Evolutionary conservation across 2,113 vertebrate species (phyloP).

Genomic region (Balaenoptera acutorostrata): DNA sequence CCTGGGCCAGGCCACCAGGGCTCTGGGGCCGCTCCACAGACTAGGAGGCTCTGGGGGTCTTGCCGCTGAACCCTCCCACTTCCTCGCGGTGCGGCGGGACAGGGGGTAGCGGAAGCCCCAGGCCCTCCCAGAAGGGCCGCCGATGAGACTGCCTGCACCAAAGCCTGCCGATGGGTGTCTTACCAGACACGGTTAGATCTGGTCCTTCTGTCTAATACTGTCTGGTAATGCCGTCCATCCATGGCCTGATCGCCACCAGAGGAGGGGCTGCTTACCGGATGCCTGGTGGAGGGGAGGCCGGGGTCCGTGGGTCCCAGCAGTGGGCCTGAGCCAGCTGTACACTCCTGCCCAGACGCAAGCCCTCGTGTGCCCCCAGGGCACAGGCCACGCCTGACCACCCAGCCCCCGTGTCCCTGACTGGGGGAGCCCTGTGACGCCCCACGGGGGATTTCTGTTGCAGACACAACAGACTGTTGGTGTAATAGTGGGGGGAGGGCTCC

Average conservation of each 20-base stretch:
- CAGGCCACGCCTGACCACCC: not conserved
- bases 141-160: not conserved
- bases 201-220: slow-evolving; percentile 97
- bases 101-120: not conserved
- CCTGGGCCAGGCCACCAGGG: not conserved
- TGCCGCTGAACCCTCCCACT: not conserved
- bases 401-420: not conserved
- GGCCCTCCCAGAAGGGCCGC: not conserved
- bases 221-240: slow-evolving; percentile 99
- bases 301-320: not conserved
- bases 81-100: not conserved
- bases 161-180: slow-evolving; percentile 92
- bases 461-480: not conserved
- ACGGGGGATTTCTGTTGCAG: not conserved
- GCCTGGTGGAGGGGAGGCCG: not conserved
- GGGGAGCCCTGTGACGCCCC: not conserved
- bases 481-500: too few species aligned
- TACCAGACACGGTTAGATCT: slow-evolving; percentile 99
- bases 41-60: not conserved
- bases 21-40: rapidly evolving
- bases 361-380: not conserved
- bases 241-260: slow-evolving; percentile 74
- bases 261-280: not conserved
- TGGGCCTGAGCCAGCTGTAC: not conserved
- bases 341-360: not conserved